Base-by-base conservation (phyloP, 2,888 invertebrate genomes). In the Rhabditoides inermis region DNA sequence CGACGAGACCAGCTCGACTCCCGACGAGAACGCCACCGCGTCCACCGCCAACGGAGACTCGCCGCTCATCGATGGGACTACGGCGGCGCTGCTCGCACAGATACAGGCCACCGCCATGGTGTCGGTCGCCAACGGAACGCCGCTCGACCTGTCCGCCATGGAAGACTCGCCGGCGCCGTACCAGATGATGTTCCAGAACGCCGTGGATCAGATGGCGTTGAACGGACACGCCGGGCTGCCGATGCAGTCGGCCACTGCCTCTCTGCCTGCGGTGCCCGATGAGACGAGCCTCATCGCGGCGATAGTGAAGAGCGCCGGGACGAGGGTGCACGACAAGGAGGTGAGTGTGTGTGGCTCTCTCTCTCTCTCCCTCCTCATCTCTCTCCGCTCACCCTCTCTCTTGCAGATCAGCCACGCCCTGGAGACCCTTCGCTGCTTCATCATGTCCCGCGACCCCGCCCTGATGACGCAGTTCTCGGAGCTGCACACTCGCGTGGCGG, bases 381-480 rank as follows among this genome's bases (percentile, higher is more conserved):
- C 23, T 18, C 2, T 18, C n/a, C 18, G 15, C 4, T 41, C 23
- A 15, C n/a, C 18, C 3, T 36, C 6, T 44, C 30, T 40, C n/a
- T 26, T 42, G 7, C 39, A 60, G 30, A 41, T 58, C 2, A 47
- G 54, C 22, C 48, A 45, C 15, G 63, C 63, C 4, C 26, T 63
- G 10, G 58, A 63, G 47, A 55, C 55, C 0, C 22, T 63, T 2
- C 40, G 61, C 1, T 10, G 50, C 1, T 61, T 45, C 45, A 61
- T 61, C 49, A 26, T 61, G 23, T 37, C 44, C 0, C 28, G 59
- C 42, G 59, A 61, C 30, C 57, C 58, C 10, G 35, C 49, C 0
- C 54, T 55, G 20, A 57, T 63, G 51, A 36, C 30, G 2, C 40
- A 55, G 37, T 42, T 63, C 26, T 40, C 58, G 15, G 53, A 54